These are phyloP conservation scores for Eupithecia subumbrata DNA, from an alignment of 2,888 invertebrate species.

Conservation along the genomic window DNA sequence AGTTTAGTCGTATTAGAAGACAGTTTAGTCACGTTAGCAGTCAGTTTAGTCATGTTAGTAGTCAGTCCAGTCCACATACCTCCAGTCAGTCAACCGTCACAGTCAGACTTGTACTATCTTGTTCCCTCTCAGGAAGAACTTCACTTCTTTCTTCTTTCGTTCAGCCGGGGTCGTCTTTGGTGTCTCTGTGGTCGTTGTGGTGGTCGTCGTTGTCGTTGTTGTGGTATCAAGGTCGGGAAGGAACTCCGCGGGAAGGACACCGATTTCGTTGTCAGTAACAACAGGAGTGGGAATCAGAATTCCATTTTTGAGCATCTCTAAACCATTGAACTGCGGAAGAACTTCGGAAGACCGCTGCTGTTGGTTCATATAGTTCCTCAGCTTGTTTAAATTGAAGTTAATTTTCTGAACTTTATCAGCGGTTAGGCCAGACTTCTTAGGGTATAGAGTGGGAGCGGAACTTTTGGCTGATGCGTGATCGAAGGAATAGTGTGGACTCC, in stretches of 20 bases:
- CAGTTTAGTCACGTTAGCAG: constrained; percentile 37
- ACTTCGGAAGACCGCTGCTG: constrained; percentile 72
- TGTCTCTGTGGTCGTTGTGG: constrained; percentile 54
- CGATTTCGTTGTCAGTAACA: constrained; percentile 73
- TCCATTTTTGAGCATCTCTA: constrained; percentile 66
- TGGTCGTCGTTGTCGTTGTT: constrained; percentile 55
- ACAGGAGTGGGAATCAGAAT: constrained; percentile 71
- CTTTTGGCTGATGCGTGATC: constrained; percentile 66
- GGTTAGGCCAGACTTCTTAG: constrained; percentile 61
- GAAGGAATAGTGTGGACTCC: constrained; percentile 60
- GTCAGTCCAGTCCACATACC: constrained; percentile 39
- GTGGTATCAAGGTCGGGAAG: constrained; percentile 57
- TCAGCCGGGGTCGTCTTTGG: constrained; percentile 60
- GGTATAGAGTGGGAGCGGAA: constrained; percentile 45
- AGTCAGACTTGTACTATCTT: constrained; percentile 79
- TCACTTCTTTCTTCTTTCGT: constrained; percentile 72
- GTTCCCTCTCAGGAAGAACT: constrained; percentile 79
- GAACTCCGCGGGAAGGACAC: constrained; percentile 73
- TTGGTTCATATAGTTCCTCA: constrained; percentile 63
- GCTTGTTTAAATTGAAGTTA: constrained; percentile 68
- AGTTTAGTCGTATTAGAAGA: constrained; percentile 38
- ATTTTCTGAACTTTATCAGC: constrained; percentile 76
- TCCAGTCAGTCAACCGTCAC: constrained; percentile 57
- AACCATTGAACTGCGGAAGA: constrained; percentile 59
- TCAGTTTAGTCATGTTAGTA: constrained; percentile 40